Percentiles rank a stretch among this genome's conserved stretches.
These are phyloP conservation scores for Raja brachyura DNA, from an alignment of 2,113 vertebrate genomes.

Conservation along the genomic window DNA sequence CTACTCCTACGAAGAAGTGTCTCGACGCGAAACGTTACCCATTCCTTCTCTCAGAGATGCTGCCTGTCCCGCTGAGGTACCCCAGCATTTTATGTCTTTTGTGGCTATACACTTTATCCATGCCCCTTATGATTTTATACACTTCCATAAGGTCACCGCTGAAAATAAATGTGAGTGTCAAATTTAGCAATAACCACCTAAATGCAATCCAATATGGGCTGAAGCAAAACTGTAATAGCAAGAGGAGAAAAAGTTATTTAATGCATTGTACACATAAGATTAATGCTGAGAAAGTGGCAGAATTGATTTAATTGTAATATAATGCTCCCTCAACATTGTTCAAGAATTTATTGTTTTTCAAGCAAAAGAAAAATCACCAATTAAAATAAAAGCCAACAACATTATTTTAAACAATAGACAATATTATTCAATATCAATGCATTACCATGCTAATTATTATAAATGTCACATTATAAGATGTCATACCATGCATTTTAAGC, in stretches of 20 bases:
- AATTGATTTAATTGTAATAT: neutral
- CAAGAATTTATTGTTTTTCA: neutral
- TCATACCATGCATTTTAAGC: neutral
- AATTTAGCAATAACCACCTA: neutral
- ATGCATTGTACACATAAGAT: neutral
- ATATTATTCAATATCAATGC: neutral
- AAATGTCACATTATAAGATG: neutral
- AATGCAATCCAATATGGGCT: neutral
- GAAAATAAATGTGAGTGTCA: neutral
- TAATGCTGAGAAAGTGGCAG: neutral
- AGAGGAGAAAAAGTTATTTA: neutral
- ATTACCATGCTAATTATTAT: neutral
- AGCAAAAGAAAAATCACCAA: neutral
- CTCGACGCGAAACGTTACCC: no score
- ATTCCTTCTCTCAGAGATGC: no score
- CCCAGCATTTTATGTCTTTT: no score
- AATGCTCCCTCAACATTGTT: neutral
- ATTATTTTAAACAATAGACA: neutral
- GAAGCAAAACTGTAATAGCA: neutral
- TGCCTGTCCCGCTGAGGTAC: no score
- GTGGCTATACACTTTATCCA: no score
- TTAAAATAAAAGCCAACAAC: neutral
- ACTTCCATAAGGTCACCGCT: no score
- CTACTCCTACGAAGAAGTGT: no score
- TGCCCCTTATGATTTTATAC: no score